Base-by-base conservation (phyloP, 2,113 vertebrate genomes). In the Turdus rufiventris region DNA sequence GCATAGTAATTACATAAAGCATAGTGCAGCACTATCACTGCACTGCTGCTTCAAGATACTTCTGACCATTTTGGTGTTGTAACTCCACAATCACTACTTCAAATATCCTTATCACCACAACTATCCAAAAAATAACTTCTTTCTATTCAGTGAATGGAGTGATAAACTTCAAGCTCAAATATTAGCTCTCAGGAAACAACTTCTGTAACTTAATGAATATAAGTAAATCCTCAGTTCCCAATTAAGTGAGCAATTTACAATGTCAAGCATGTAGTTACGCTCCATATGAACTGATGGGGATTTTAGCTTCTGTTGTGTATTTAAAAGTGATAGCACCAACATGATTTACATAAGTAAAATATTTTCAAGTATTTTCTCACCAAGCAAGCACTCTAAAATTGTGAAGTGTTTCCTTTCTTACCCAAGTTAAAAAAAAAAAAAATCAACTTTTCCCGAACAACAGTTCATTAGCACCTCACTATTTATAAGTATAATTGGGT, bases 391-490 rank as follows among this genome's bases (percentile, higher is more conserved):
- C 83, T 93, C 89, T 89, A 80, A 92, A 97, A 96, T 95, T 95
- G 93, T 75, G 92, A 93, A 95, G 81, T 97, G 95, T 97, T 97
- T 97, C 91, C 88, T 96, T 97, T 95, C 94, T 86, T 97, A 94
- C 76, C 91, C 68, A 91, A 92, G 88, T 96, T 93, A 56, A 94
- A 95, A 77, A 96, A 94, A 91, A 90, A 86, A 40, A 61, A 61
- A 61, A 61, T 96, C 94, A 97, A 93, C 86, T 96, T 96, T 96
- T 96, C 71, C 89, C 91, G 86, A 94, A 97, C 96, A 97, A 95
- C 93, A 97, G 97, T 97, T 97, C 93, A 98, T 97, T 98, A 98
- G 95, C 89, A 97, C 91, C 75, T 97, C 89, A 94, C 51, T 98
- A 94, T 88, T 97, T 97, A 97, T 93, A 97, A 96, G 96, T 97